Evolutionary conservation across 2,797 vertebrate species (phyloP), one percentile per base, ranked within the genome.

Genomic region (Clarias fuscus): DNA sequence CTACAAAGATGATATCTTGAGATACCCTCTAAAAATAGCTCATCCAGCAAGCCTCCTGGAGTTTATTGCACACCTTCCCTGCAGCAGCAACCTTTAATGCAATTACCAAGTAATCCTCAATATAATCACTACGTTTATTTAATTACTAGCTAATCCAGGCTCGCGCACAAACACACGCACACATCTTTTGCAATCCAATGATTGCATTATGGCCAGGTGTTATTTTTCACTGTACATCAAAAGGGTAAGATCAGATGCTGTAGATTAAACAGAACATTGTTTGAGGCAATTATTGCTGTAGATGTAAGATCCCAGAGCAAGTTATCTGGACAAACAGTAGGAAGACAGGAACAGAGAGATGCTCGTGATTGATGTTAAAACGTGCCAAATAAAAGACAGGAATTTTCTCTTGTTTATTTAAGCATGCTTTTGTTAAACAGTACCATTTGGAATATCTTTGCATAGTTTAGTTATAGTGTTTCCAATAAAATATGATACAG

Each of bases 21-120:
- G 90, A 89, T 83, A 48, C 20, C 78, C 13, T 86, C 92, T 93
- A 93, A 91, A 91, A 92, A 93, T 93, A 94, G 91, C 64, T 6
- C 30, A 0, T 56, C 20, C 75, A n/a, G 82, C 48, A 86, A 85
- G 7, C 33, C 40, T 70, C n/a, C 72, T 58, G 40, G 4, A 48
- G 65, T 61, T 83, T 53, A 33, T 24, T 58, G 40, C 67, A 72
- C 65, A 84, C 53, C 56, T 53, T 58, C 59, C 27, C 59, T 40
- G 80, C 43, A 86, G 79, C 59, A 65, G 61, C 61, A 82, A 48
- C 48, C 17, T 76, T 75, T 48, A 48, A 83, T 22, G 76, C 72
- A 37, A 83, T 76, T 22, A 76, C 24, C 30, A 30, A 27, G 33
- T 20, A 15, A 73, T 70, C 2, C 22, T 70, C 7, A 68, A 33